These are phyloP conservation scores for Nymphicus hollandicus DNA, from an alignment of 2,113 vertebrate genomes.

Conservation along the genomic window DNA sequence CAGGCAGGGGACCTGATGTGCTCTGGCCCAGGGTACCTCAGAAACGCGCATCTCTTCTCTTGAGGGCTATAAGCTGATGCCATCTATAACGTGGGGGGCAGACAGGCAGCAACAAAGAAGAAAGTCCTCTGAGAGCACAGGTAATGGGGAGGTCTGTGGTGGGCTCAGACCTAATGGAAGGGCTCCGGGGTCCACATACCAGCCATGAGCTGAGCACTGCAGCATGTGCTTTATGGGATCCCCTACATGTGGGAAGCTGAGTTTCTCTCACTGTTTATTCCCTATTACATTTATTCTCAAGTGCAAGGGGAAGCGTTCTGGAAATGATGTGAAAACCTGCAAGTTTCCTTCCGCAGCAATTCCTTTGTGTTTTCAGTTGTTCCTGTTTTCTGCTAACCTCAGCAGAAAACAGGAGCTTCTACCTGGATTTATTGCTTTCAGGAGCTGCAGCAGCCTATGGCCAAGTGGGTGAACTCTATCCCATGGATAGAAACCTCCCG, in stretches of 20 bases:
- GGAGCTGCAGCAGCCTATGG: not conserved
- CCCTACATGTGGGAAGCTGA: fast-evolving
- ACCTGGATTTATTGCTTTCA: too few species aligned
- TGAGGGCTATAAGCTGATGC: fast-evolving
- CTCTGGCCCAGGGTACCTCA: not conserved
- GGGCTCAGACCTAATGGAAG: not conserved
- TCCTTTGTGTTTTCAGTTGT: not conserved
- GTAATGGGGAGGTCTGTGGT: too few species aligned
- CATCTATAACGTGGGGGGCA: fast-evolving
- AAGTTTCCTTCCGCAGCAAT: fast-evolving
- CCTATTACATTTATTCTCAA: not conserved
- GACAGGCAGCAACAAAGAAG: fast-evolving
- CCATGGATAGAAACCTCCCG: not conserved
- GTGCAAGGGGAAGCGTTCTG: not conserved
- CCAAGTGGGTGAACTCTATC: not conserved
- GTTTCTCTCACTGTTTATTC: not conserved
- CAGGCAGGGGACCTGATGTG: fast-evolving
- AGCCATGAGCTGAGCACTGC: not conserved
- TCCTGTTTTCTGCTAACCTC: fast-evolving
- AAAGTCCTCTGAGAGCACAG: not conserved
- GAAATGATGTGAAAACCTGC: not conserved
- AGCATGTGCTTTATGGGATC: fast-evolving
- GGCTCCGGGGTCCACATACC: fast-evolving
- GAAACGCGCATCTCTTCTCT: not conserved
- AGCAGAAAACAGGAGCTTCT: not conserved